These are phyloP conservation scores for Magallana gigas DNA, from an alignment of 1,140 invertebrate species.

Conservation along the genomic window DNA sequence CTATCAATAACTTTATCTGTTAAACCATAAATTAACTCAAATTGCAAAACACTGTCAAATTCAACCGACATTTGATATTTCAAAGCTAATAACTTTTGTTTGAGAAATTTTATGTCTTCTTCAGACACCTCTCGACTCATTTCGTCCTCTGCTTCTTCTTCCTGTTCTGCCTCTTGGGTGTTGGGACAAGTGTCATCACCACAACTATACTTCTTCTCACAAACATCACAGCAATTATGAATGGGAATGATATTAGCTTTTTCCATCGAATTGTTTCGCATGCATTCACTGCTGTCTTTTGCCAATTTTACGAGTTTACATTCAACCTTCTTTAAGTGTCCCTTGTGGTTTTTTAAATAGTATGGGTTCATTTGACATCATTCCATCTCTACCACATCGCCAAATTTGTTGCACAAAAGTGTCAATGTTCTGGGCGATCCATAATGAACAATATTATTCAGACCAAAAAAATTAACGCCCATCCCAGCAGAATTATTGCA, in stretches of 20 bases:
- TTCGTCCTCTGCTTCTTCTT: no score
- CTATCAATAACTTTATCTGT: constrained; percentile 28
- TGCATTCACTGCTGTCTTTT: constrained; percentile 14
- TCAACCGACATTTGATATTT: neutral
- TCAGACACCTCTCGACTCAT: no score
- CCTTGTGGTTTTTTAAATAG: constrained; percentile 43
- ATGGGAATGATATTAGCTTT: neutral
- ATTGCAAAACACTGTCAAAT: neutral
- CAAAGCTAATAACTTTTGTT: neutral
- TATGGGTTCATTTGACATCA: constrained; percentile 16
- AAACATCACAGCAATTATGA: constrained; percentile 41
- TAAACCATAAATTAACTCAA: constrained; percentile 36
- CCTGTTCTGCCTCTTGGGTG: no score
- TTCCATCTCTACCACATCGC: constrained; percentile 14
- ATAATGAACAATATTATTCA: constrained; percentile 50
- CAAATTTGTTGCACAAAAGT: constrained; percentile 44
- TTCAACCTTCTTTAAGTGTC: constrained; percentile 45
- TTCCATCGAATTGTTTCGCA: neutral
- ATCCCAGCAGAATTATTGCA: constrained; percentile 53
- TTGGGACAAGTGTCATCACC: neutral
- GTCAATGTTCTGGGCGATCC: constrained; percentile 48
- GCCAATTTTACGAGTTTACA: neutral
- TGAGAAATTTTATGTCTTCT: no score
- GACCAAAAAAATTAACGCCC: constrained; percentile 46
- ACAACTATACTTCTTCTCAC: constrained; percentile 34